Evolutionary conservation across 2,113 vertebrate species (phyloP), one percentile per base, ranked within the genome.

Genomic region (Coptodon bakossiorum): DNA sequence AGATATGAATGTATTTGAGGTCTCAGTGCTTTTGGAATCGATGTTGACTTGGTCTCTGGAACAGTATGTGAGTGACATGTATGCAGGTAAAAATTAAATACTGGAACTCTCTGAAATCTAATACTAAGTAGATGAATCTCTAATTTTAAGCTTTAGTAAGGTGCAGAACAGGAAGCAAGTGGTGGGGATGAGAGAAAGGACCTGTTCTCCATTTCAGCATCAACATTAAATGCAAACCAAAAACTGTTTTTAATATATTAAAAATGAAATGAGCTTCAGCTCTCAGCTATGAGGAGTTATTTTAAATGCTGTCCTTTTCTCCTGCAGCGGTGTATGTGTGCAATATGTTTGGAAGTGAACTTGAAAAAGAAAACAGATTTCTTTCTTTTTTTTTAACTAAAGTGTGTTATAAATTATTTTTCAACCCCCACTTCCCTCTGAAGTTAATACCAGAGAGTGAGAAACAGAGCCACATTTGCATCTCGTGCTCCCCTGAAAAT

Each of bases 381-480:
- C 0, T 63, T 63, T 0, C 3, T 13, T 66, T 22, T 31, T 87
- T 50, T 5, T 71, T 71, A 6, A 59, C 11, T 56, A 19, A 83
- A 61, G 16, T 50, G 22, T 52, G 52, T 54, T 71, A 80, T 63
- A 24, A 59, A 61, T 43, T 53, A 48, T 68, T 40, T 84, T 40
- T n/a, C 73, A 81, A 40, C 27, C 29, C 14, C 31, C 1, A 11
- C 16, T 40, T 83, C 11, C 4, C 68, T 78, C 68, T 13, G 8
- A 34, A 54, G 14, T 85, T 16, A 82, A 79, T 40, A 82, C 43
- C 1, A 7, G 9, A 12, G 19, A 54, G 43, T 68, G 59, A 80
- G 68, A 89, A 73, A 84, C 79, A 27, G 45, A 86, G n/a, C 36
- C 84, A 31, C 82, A 90, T 90, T 90, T 92, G 82, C 85, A 90